Conservation (phyloP, 2,888 invertebrate species). For the Hermodice carunculata region DNA sequence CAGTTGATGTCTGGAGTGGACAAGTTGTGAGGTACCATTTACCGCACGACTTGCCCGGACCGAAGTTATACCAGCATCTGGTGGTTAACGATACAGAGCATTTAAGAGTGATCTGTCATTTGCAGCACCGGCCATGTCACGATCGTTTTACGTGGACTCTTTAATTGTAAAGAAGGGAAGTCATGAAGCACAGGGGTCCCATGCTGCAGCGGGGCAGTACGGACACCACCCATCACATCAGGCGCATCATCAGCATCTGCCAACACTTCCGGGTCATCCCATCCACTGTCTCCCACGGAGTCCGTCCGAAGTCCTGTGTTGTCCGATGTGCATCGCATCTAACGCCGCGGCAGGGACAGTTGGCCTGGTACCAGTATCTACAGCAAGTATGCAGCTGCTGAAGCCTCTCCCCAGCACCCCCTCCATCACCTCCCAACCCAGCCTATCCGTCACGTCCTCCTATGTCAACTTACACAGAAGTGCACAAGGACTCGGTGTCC, state of each 20-base stretch:
- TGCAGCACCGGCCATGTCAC: too few relatives aligned
- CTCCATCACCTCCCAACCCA: not conserved
- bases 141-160: conserved; percentile 67
- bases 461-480: not conserved
- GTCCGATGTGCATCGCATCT: conserved; percentile 56
- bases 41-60: too few relatives aligned
- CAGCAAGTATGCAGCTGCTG: not conserved
- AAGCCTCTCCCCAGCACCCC: not conserved
- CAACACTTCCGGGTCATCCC: too few relatives aligned
- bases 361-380: not conserved
- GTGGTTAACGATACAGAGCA: too few relatives aligned
- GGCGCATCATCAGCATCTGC: too few relatives aligned
- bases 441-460: too few relatives aligned
- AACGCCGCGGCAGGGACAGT: conserved; percentile 25
- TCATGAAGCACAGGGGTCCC: conserved; percentile 15
- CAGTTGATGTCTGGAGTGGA: too few relatives aligned
- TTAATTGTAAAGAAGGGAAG: conserved; percentile 57
- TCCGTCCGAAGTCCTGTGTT: conserved; percentile 41
- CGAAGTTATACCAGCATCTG: too few relatives aligned
- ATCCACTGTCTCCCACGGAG: conserved; percentile 7
- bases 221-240: too few relatives aligned
- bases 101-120: too few relatives aligned
- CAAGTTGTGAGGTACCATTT: too few relatives aligned
- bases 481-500: conserved; percentile 1
- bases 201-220: too few relatives aligned